Evolutionary conservation across 2,888 invertebrate species (phyloP).

Genomic region (Copidosoma aretas): DNA sequence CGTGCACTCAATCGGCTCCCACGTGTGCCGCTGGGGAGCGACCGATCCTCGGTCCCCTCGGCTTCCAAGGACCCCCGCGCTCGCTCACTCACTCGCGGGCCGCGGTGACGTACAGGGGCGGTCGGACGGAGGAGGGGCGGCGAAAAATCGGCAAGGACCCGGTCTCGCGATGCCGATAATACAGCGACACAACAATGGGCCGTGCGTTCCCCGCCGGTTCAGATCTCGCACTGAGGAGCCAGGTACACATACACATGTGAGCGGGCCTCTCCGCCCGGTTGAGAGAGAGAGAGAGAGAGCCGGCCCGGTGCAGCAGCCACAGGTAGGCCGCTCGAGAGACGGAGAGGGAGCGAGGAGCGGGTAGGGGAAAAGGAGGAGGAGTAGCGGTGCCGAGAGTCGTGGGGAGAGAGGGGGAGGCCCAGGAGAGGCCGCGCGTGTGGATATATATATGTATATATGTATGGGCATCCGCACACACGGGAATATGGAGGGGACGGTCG

Average conservation of each 20-base stretch:
- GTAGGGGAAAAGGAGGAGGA: slow-evolving; percentile 1
- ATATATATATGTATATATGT: too few relatives aligned
- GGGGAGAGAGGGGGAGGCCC: background rate
- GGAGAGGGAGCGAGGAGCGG: slow-evolving; percentile 39
- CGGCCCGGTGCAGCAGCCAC: slow-evolving; percentile 46
- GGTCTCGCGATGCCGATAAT: slow-evolving; percentile 53
- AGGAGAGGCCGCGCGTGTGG: background rate
- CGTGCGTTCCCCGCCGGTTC: slow-evolving; percentile 63
- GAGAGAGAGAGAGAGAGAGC: slow-evolving; percentile 46
- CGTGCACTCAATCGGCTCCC: too few relatives aligned
- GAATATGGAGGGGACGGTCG: background rate
- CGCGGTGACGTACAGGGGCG: background rate
- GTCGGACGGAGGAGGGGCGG: background rate
- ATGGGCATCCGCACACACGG: background rate
- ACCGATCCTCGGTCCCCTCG: background rate
- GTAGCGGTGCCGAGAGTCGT: background rate
- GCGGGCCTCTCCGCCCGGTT: slow-evolving; percentile 47
- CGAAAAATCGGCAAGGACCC: background rate
- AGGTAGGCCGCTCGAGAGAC: slow-evolving; percentile 50
- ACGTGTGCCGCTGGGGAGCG: slow-evolving; percentile 31
- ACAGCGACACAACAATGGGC: slow-evolving; percentile 62
- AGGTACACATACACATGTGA: slow-evolving; percentile 62
- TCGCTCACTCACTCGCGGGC: background rate
- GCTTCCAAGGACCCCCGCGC: background rate
- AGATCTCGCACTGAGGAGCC: slow-evolving; percentile 62